Evolutionary conservation across 2,113 vertebrate species (phyloP), one percentile per base, ranked within the genome.

Genomic region (Terrapene triunguis): DNA sequence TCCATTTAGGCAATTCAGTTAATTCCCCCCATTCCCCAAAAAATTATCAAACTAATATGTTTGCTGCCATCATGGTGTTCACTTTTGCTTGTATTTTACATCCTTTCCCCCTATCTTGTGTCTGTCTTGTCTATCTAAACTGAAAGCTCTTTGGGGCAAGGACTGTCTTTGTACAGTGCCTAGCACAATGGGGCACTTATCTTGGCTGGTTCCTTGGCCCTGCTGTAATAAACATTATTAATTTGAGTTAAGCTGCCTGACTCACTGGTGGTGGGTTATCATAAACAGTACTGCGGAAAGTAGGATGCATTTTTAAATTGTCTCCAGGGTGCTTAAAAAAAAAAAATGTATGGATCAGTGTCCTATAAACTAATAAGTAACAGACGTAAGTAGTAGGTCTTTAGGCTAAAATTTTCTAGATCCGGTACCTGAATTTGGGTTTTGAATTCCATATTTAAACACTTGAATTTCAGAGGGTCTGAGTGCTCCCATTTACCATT

Each of bases 281-380:
- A 25, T n/a, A 57, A 27, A 11, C 50, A 0, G 0, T 4, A 10
- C 72, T 35, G 6, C 14, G 93, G 81, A 54, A 27, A 88, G 84
- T 4, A 72, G 47, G 16, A 83, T 50, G 32, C 59, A 62, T 62
- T 62, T 62, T 62, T 62, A 62, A 62, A 32, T 62, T 35, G 27
- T 42, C 25, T 5, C 84, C 74, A 86, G 90, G 85, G 79, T 65
- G 21, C 29, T 21, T 79, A 62, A 84, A 62, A 82, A 72, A 35
- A 42, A 4, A 44, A 44, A 44, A 44, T 38, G 21, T 42, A 74
- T 74, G 69, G 69, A 12, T 74, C 4, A 5, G 19, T 10, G 9
- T 35, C 69, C 16, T 74, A 74, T 48, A 91, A 93, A 44, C 5
- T 4, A 81, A n/a, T 35, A 86, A 89, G 76, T 13, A 5, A 65